Conservation (phyloP, 2,113 vertebrate species). For the Dunckerocampus dactyliophorus region DNA sequence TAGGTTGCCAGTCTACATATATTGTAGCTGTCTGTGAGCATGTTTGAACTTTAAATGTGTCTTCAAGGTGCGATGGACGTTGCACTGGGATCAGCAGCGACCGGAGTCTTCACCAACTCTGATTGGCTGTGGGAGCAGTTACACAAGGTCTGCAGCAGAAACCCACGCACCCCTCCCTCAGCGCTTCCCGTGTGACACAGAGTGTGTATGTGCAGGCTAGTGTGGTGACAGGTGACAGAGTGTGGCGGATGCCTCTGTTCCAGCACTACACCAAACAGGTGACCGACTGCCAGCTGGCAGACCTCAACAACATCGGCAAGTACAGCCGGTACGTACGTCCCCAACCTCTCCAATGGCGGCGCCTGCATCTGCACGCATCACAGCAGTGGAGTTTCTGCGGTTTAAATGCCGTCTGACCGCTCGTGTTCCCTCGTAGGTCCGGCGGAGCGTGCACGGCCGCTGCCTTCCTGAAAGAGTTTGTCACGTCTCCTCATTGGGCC, state of each 20-base stretch:
- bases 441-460: slow-evolving; percentile 94
- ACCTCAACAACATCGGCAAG: slow-evolving; percentile 93
- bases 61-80: slow-evolving; percentile 88
- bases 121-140: slow-evolving; percentile 90
- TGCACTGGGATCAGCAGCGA: slow-evolving; percentile 88
- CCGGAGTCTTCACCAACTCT: slow-evolving; percentile 94
- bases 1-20: too few relatives aligned
- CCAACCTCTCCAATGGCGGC: not conserved
- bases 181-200: slow-evolving; percentile 24
- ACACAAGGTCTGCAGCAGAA: slow-evolving; percentile 60
- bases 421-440: slow-evolving; percentile 68
- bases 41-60: slow-evolving; percentile 4
- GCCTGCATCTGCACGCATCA: too few relatives aligned
- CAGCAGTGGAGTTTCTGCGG: too few relatives aligned
- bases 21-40: too few relatives aligned
- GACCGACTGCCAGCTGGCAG: slow-evolving; percentile 88
- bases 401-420: not conserved
- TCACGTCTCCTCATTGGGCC: slow-evolving; percentile 87
- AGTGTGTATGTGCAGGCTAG: slow-evolving; percentile 77
- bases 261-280: slow-evolving; percentile 92
- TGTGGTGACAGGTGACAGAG: slow-evolving; percentile 88
- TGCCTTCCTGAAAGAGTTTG: slow-evolving; percentile 91
- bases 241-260: slow-evolving; percentile 98
- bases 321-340: slow-evolving; percentile 79
- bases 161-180: slow-evolving; percentile 2